Evolutionary conservation across 2,888 invertebrate genomes (phyloP).

Genomic region (Drosophila putrida): DNA sequence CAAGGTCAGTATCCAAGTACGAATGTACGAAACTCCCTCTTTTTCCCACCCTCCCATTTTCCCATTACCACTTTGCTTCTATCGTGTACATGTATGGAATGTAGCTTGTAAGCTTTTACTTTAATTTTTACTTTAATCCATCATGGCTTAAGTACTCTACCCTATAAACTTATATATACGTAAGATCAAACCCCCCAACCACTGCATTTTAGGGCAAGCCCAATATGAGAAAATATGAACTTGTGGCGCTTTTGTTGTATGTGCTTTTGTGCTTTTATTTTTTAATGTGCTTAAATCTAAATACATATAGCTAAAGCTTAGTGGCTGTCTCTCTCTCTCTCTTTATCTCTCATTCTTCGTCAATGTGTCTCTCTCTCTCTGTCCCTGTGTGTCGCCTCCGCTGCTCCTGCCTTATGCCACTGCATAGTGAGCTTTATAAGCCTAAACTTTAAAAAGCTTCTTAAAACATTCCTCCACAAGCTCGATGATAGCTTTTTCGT

Average conservation of each 20-base stretch:
- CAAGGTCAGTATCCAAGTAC: conserved; percentile 91
- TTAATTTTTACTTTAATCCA: conserved; percentile 42
- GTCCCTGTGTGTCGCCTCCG: conserved; percentile 19
- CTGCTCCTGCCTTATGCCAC: conserved; percentile 10
- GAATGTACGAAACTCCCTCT: neutral
- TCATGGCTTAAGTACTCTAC: conserved; percentile 53
- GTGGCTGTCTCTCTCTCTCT: conserved; percentile 31
- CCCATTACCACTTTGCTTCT: conserved; percentile 58
- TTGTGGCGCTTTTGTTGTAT: conserved; percentile 76
- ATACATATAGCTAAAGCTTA: conserved; percentile 49
- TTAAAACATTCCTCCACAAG: conserved; percentile 29
- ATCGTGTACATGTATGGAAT: conserved; percentile 63
- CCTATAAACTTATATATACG: conserved; percentile 11
- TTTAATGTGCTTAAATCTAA: conserved; percentile 55
- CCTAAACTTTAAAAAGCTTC: conserved; percentile 21
- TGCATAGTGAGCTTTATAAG: conserved; percentile 37
- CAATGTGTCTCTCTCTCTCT: conserved; percentile 1
- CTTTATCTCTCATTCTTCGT: conserved; percentile 1
- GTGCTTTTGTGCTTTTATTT: conserved; percentile 71
- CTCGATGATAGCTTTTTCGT: conserved; percentile 27
- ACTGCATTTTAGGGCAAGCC: conserved; percentile 25
- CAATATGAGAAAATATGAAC: conserved; percentile 47
- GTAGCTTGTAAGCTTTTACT: conserved; percentile 72
- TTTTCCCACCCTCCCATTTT: conserved; percentile 14
- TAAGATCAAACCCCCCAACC: conserved; percentile 4